phyloP scores from a whole-genome alignment of 1,140 invertebrate species.

The Trichonephila clavata region DNA sequence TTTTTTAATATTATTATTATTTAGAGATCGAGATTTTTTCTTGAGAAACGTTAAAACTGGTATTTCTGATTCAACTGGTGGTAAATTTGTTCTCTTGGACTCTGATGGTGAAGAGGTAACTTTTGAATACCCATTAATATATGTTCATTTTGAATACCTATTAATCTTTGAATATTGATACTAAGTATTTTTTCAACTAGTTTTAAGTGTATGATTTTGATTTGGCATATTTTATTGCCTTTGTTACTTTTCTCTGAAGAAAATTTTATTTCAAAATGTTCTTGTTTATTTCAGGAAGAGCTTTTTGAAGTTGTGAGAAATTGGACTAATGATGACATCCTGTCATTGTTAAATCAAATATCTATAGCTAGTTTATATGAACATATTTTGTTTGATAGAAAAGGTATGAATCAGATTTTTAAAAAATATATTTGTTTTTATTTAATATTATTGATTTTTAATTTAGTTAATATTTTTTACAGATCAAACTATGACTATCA shows the following conservation, averaged over 20 bases:
- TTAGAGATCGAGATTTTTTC: constrained; percentile 40
- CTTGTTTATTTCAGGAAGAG: constrained; percentile 17
- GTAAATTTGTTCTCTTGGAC: constrained; percentile 38
- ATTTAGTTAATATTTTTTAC: neutral
- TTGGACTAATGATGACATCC: constrained; percentile 51
- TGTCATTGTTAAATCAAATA: constrained; percentile 55
- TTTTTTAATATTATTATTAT: neutral
- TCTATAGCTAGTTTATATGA: constrained; percentile 24
- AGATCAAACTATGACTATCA: neutral
- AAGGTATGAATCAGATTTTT: neutral
- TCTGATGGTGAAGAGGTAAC: constrained; percentile 65
- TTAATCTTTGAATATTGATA: too few relatives aligned
- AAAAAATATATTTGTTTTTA: neutral
- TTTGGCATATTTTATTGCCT: neutral
- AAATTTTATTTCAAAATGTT: neutral
- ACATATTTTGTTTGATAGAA: constrained; percentile 23
- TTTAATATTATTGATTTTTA: neutral
- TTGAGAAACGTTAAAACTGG: constrained; percentile 31
- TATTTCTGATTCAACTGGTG: neutral
- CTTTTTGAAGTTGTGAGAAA: constrained; percentile 37
- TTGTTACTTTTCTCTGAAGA: neutral
- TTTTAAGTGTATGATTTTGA: neutral
- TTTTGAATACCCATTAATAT: neutral
- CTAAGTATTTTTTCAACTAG: too few relatives aligned
- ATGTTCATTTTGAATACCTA: neutral